A percentile compares a stretch with the other conserved stretches of the same genome.
phyloP scores from a whole-genome alignment of 2,797 vertebrate genomes.

The Spea hammondii region DNA sequence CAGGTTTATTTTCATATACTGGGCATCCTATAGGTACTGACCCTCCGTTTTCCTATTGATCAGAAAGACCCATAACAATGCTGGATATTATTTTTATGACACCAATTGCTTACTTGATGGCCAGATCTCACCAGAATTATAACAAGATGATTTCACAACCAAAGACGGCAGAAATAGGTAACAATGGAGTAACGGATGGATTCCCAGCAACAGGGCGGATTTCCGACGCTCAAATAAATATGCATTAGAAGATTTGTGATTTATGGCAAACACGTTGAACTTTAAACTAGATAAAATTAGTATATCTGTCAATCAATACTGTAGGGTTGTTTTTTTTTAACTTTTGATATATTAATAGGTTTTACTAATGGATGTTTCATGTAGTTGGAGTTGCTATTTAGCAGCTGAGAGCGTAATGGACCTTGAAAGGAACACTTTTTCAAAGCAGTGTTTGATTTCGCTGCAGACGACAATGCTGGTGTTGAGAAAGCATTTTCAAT shows the following conservation, averaged over 20 bases:
- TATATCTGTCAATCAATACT: constrained; percentile 14
- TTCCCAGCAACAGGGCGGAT: no score
- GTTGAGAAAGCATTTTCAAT: constrained; percentile 20
- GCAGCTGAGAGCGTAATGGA: constrained; percentile 22
- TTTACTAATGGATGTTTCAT: constrained; percentile 38
- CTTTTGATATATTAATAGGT: constrained; percentile 24
- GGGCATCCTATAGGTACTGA: no score
- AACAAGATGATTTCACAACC: no score
- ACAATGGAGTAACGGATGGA: no score
- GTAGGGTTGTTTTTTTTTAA: background rate
- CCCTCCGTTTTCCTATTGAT: no score
- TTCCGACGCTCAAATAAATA: no score
- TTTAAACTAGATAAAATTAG: background rate
- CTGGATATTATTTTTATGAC: no score
- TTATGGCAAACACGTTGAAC: background rate
- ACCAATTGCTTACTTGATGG: no score
- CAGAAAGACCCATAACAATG: no score
- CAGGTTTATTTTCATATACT: no score
- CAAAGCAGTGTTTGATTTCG: constrained; percentile 24
- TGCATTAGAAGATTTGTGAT: background rate
- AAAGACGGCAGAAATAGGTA: no score
- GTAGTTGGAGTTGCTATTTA: constrained; percentile 22
- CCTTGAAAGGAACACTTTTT: constrained; percentile 1
- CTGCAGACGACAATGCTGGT: constrained; percentile 10
- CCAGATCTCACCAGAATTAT: no score